Conservation (phyloP, 2,797 vertebrate species). For the Sebastes hubbsi region DNA sequence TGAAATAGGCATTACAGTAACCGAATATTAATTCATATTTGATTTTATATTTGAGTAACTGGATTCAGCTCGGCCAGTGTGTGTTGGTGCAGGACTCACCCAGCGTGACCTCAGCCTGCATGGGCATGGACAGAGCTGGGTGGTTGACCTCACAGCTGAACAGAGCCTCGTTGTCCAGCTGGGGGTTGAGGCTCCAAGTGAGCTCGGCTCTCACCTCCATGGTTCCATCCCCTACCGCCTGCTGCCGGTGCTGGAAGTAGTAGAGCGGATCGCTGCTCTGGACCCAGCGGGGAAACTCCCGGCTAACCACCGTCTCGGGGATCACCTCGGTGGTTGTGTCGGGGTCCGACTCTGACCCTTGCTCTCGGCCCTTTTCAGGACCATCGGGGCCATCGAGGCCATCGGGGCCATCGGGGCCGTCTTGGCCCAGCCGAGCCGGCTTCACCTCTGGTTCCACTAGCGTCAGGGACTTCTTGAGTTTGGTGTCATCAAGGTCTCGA, state of each 20-base stretch:
- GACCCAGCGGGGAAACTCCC: slow-evolving; percentile 93
- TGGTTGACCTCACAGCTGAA: slow-evolving; percentile 98
- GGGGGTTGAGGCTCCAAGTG: slow-evolving; percentile 94
- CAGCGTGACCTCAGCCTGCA: slow-evolving; percentile 93
- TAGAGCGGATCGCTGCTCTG: slow-evolving; percentile 90
- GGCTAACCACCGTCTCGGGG: slow-evolving; percentile 92
- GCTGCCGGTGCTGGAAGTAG: slow-evolving; percentile 86
- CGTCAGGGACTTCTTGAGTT: slow-evolving; percentile 85
- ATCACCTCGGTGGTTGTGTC: slow-evolving; percentile 83
- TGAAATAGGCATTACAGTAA: too few species aligned
- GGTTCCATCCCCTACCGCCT: slow-evolving; percentile 85
- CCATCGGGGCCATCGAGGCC: slow-evolving; percentile 66
- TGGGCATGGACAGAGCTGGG: slow-evolving; percentile 94
- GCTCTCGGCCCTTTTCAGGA: neutral
- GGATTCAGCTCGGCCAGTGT: neutral
- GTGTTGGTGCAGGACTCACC: slow-evolving; percentile 79
- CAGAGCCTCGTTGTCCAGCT: slow-evolving; percentile 93
- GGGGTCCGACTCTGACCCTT: slow-evolving; percentile 19
- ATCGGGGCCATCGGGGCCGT: slow-evolving; percentile 43
- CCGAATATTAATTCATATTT: too few species aligned
- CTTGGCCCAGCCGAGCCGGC: slow-evolving; percentile 66
- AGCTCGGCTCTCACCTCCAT: slow-evolving; percentile 90
- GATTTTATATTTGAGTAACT: neutral
- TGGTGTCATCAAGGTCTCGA: slow-evolving; percentile 90
- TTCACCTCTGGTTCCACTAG: slow-evolving; percentile 76